Evolutionary conservation across 1,140 invertebrate species (phyloP).

Genomic region (Ceratoteleas bidentatus): DNA sequence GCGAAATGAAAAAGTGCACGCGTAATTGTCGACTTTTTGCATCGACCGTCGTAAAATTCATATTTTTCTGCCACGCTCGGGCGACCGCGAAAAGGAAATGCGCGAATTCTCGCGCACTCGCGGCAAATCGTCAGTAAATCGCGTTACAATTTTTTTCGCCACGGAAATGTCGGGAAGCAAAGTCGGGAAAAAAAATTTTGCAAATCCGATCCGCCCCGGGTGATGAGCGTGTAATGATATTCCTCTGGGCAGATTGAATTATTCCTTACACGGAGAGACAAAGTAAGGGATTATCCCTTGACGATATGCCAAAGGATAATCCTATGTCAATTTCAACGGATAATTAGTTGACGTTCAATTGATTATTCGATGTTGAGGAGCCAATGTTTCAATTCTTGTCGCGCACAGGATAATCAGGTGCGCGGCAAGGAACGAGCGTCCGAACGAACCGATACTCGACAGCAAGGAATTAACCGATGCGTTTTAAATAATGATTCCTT

Average conservation of each 20-base stretch:
- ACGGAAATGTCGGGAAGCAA: constrained; percentile 16
- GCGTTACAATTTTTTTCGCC: constrained; percentile 36
- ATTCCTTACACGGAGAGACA: too few species aligned
- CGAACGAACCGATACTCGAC: too few species aligned
- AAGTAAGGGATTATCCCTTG: too few species aligned
- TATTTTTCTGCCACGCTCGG: constrained; percentile 34
- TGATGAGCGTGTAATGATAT: constrained; percentile 33
- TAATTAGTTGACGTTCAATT: too few species aligned
- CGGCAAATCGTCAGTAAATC: constrained; percentile 29
- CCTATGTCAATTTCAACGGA: too few species aligned
- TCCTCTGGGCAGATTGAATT: constrained; percentile 12
- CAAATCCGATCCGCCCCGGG: constrained; percentile 8
- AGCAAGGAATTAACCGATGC: too few species aligned
- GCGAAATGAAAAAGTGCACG: not conserved
- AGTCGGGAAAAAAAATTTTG: constrained; percentile 1
- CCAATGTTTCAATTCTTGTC: too few species aligned
- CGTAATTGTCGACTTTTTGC: constrained; percentile 15
- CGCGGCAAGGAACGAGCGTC: too few species aligned
- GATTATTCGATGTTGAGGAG: too few species aligned
- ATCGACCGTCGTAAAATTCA: constrained; percentile 22
- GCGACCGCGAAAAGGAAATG: constrained; percentile 17
- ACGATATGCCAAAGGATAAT: too few species aligned
- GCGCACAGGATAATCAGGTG: too few species aligned
- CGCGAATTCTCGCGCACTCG: constrained; percentile 1
- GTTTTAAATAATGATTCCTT: too few species aligned